phyloP scores from a whole-genome alignment of 2,797 vertebrate genomes.

The Orestias chungarensis region DNA sequence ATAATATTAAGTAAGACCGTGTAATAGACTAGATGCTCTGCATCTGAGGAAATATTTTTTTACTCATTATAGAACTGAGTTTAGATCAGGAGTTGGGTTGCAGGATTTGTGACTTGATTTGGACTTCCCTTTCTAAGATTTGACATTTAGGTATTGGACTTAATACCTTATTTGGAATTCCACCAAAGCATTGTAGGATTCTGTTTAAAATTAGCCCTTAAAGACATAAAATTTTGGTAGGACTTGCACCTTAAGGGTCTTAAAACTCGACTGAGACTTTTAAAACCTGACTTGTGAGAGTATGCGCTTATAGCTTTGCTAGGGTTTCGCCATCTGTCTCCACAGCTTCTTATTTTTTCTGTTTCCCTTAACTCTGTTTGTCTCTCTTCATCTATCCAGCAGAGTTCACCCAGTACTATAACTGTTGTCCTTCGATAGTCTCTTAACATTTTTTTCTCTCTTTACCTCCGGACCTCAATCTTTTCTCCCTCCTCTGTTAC shows the following conservation, averaged over 20 bases:
- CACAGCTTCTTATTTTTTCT: slow-evolving; percentile 29
- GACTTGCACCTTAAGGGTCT: neutral
- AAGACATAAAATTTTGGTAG: neutral
- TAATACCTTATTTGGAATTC: neutral
- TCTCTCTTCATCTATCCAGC: too few species aligned
- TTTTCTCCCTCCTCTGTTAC: slow-evolving; percentile 22
- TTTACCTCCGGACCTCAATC: slow-evolving; percentile 28
- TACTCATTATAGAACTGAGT: neutral
- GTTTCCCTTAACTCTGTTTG: slow-evolving; percentile 51
- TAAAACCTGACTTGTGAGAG: neutral
- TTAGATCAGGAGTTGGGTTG: neutral
- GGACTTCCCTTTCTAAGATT: neutral
- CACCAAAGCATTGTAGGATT: neutral
- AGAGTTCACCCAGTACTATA: too few species aligned
- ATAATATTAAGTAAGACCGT: neutral
- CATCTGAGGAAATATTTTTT: neutral
- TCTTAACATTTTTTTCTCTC: slow-evolving; percentile 32
- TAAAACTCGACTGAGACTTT: neutral
- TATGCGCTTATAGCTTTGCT: slow-evolving; percentile 24
- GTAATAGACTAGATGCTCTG: neutral
- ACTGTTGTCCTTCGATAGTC: slow-evolving; percentile 26
- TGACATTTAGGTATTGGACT: neutral
- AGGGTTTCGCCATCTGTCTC: neutral
- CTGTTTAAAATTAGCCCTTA: neutral
- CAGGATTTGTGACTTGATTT: neutral